Base-by-base conservation (phyloP, 2,797 vertebrate species). In the Pogonophryne albipinna region DNA sequence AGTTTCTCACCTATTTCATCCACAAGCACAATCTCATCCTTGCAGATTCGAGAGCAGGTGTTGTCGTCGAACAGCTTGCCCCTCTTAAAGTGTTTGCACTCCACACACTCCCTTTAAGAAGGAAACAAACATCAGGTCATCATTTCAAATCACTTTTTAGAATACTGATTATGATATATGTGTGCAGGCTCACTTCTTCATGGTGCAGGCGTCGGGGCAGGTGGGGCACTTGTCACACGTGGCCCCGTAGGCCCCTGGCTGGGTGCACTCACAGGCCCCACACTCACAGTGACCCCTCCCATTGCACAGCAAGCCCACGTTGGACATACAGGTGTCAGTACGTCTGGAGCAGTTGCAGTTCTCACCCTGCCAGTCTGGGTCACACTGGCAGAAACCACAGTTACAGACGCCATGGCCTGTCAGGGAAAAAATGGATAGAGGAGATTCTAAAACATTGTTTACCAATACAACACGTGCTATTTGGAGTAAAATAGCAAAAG, bases 201-300 rank as follows among this genome's bases (percentile, higher is more conserved):
- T 97, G 83, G 98, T 98, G 88, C 98, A 99, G 84, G 97, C 96
- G 0, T 99, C 98, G 0, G 97, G 97, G 82, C 98, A 99, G 59
- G 98, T 99, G 85, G 98, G 98, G 55, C 98, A 99, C 85, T 98
- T 99, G 90, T 99, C 98, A 3, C 98, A 99, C 27, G 97, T 99
- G 79, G 95, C 93, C 0, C 98, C 98, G 0, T 97, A 99, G 19
- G 98, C 97, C 0, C 98, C 98, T 0, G 97, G 98, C 89, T 99
- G 97, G 70, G 96, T 97, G 88, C 98, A 99, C 80, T 97, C 93
- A 0, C 98, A 99, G 75, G 94, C 95, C 58, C 98, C 98, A 0
- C 98, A 99, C 38, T 95, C 75, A 1, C 98, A 99, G 81, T 96
- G 95, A 57, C 98, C 98, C 0, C 97, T 94, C 3, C 97, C 96